Percentiles rank a stretch among this genome's conserved stretches.
These are phyloP conservation scores for Caprella mutica DNA, from an alignment of 2,888 invertebrate genomes.

Conservation along the genomic window DNA sequence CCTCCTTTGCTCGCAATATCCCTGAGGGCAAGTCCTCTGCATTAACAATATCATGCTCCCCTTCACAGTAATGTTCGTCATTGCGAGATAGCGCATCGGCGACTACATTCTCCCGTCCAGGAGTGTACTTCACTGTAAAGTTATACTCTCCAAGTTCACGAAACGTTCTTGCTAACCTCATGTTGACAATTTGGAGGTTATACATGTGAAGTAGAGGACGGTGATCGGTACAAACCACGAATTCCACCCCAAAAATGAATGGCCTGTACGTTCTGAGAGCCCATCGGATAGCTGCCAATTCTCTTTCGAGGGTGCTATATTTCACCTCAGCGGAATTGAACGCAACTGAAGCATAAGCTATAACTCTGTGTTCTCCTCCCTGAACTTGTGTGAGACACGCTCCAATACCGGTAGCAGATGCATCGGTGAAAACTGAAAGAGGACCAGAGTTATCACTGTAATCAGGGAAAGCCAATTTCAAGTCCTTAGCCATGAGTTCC, in stretches of 20 bases:
- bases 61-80: too few species aligned
- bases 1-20: too few species aligned
- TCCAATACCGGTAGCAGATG: neutral
- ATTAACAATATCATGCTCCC: too few species aligned
- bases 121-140: neutral
- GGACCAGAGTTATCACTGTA: neutral
- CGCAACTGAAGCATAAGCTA: neutral
- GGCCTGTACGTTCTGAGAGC: neutral
- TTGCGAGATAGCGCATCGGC: slow-evolving; percentile 3
- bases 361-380: neutral
- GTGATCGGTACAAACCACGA: neutral
- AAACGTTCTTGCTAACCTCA: neutral
- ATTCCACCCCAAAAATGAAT: neutral
- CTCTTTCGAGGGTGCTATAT: neutral
- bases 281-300: neutral
- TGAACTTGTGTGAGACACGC: neutral
- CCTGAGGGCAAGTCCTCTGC: too few species aligned
- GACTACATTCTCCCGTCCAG: neutral
- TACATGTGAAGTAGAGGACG: neutral
- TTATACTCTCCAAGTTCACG: neutral
- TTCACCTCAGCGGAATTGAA: neutral
- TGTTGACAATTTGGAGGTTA: neutral
- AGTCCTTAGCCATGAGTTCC: neutral
- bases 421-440: neutral
- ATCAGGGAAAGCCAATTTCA: neutral